Base-by-base conservation (phyloP, 2,113 vertebrate genomes). In the Gymnobelideus leadbeateri region DNA sequence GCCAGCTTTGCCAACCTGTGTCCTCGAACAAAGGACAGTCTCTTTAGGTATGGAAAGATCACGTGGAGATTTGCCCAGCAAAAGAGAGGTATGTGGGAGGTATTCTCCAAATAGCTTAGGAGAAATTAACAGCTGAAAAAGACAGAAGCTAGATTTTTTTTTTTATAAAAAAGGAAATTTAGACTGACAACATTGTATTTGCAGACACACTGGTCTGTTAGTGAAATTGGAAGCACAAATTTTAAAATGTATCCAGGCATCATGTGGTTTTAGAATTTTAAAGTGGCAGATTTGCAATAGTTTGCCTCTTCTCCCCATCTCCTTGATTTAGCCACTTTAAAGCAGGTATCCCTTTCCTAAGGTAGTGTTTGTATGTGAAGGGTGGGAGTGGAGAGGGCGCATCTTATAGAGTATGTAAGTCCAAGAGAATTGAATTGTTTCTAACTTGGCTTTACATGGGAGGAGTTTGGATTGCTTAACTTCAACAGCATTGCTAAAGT, bases 361-460 rank as follows among this genome's bases (percentile, higher is more conserved):
- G 6, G n/a, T 43, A 43, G 31, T 14, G 19, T 84, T 84, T 84
- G 37, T 21, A 19, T 43, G n/a, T 43, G 68, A 84, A n/a, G 68
- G 68, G 19, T 68, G 19, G 19, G 68, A 43, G 61, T 21, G 16
- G 2, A 37, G 19, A 23, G 0, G 16, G 19, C 43, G 43, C 7
- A n/a, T 5, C 7, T 43, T 84, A 23, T 23, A 21, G n/a, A 43
- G 16, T 43, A 84, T 43, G n/a, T 84, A 84, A 84, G n/a, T 84
- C 37, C 21, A 16, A 84, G 37, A 84, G 16, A 84, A 84, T 43
- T 84, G 68, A 84, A 84, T 84, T 84, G n/a, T 84, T 84, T 84
- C 68, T 43, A 84, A 43, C 53, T 91, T 54, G 51, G 61, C 92
- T 95, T 96, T 96, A 92, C 51, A 94, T 96, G 89, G 92, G 91